Conservation (phyloP, 2,797 vertebrate species). For the Catharus ustulatus region DNA sequence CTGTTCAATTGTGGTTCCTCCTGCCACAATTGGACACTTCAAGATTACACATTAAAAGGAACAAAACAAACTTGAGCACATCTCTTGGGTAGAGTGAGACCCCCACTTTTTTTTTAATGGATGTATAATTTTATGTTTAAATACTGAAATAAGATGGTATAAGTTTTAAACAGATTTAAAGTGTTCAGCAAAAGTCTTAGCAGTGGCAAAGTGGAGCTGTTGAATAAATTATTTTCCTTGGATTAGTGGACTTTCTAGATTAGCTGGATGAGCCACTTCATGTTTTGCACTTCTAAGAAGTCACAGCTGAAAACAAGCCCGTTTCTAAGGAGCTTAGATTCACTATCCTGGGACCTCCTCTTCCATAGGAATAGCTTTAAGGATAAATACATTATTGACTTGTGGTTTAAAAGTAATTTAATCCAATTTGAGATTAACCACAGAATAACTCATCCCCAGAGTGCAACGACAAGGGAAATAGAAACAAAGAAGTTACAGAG, state of each 20-base stretch:
- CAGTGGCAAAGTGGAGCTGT: not conserved
- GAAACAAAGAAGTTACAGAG: not conserved
- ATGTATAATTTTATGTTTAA: not conserved
- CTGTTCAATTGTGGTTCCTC: not conserved
- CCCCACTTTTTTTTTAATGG: not conserved
- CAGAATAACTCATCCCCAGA: not conserved
- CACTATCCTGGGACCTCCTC: not conserved
- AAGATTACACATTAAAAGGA: not conserved
- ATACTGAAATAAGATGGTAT: not conserved
- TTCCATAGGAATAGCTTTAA: not conserved
- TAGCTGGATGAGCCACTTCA: not conserved
- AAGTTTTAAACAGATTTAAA: not conserved
- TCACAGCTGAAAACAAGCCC: not conserved
- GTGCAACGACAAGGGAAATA: not conserved
- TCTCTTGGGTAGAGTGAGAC: not conserved
- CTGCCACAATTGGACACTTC: accelerated
- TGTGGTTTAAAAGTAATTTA: not conserved
- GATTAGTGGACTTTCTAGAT: not conserved
- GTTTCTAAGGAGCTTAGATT: not conserved
- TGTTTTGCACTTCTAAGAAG: not conserved
- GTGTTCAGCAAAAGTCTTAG: not conserved
- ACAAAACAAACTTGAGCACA: not conserved
- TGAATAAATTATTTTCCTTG: not conserved
- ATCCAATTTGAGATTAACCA: not conserved
- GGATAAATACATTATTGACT: not conserved